Conservation (phyloP, 1,140 invertebrate genomes). For the Cecropterus lyciades region DNA sequence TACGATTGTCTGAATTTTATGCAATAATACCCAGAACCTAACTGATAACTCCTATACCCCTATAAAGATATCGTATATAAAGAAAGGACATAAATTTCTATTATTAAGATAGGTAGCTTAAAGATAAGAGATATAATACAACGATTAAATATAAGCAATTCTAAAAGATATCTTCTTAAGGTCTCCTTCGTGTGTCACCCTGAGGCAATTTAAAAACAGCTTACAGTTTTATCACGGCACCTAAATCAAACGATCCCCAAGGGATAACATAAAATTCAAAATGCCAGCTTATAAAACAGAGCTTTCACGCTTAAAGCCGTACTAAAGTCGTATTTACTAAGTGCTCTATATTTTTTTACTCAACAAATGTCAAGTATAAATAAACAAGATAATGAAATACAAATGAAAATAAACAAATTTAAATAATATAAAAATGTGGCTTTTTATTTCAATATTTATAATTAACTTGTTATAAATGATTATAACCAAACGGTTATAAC, state of each 20-base stretch:
- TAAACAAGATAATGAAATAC: too few relatives aligned
- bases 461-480: too few relatives aligned
- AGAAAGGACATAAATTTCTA: neutral
- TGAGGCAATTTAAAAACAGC: conserved; percentile 36
- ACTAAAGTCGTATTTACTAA: neutral
- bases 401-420: too few relatives aligned
- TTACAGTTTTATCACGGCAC: conserved; percentile 37
- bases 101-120: neutral
- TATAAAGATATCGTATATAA: too few relatives aligned
- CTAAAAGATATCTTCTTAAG: conserved; percentile 11
- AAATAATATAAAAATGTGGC: too few relatives aligned
- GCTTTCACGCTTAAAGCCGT: conserved; percentile 24
- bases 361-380: too few relatives aligned
- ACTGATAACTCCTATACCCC: too few relatives aligned
- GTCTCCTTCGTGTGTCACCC: conserved; percentile 29
- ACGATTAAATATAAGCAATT: neutral
- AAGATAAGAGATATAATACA: neutral
- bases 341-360: too few relatives aligned
- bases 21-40: too few relatives aligned
- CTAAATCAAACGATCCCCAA: conserved; percentile 35
- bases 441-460: too few relatives aligned
- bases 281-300: conserved; percentile 31
- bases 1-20: too few relatives aligned
- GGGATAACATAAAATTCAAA: conserved; percentile 36
- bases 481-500: too few relatives aligned